These are phyloP conservation scores for Rhodeus uyekii DNA, from an alignment of 2,797 vertebrate genomes.

Conservation along the genomic window DNA sequence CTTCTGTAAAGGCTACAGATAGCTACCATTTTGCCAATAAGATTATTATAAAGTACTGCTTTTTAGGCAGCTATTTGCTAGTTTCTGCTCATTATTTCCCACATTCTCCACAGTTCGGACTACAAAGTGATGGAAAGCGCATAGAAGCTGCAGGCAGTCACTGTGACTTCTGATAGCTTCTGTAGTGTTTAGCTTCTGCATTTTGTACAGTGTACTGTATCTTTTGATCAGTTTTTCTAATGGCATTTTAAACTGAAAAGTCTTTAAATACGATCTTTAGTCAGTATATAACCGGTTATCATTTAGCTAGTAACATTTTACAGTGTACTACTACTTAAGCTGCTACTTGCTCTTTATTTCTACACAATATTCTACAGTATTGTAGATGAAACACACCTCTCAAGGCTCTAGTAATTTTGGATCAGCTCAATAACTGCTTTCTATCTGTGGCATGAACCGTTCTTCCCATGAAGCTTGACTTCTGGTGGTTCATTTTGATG, in stretches of 20 bases:
- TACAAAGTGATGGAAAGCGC: background rate
- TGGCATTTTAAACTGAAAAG: background rate
- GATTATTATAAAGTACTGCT: background rate
- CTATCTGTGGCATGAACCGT: background rate
- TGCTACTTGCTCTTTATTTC: background rate
- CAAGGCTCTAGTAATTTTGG: background rate
- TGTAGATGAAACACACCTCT: background rate
- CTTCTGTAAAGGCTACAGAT: background rate
- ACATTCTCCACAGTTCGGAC: background rate
- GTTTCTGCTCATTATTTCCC: background rate
- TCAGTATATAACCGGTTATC: background rate
- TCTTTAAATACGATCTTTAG: background rate
- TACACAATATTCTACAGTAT: background rate
- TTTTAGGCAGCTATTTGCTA: background rate
- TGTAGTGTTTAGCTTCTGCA: background rate
- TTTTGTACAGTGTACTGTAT: background rate
- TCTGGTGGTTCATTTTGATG: background rate
- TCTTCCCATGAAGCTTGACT: background rate
- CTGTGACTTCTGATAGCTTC: background rate
- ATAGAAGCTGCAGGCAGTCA: background rate
- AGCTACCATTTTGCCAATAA: background rate
- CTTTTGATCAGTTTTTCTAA: background rate
- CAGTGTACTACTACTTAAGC: background rate
- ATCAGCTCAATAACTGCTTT: background rate
- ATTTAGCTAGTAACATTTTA: background rate